Conservation (phyloP, 2,888 invertebrate species). For the Hermaeophaga mercurialis region DNA sequence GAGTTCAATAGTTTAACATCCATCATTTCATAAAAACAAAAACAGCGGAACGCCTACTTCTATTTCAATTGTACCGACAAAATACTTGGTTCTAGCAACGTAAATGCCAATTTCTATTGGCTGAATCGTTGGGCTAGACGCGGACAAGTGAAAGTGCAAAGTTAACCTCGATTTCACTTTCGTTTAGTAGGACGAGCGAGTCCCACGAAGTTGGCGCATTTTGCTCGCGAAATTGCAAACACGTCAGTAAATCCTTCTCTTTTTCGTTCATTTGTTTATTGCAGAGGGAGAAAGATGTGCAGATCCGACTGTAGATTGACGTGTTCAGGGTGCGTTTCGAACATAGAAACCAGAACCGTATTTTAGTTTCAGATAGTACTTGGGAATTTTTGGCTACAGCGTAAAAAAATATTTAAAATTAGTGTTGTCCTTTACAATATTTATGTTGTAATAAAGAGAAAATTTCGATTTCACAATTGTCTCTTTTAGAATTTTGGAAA, state of each 20-base stretch:
- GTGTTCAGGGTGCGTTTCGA: no score
- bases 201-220: slow-evolving; percentile 56
- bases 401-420: no score
- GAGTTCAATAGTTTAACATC: slow-evolving; percentile 11
- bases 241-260: slow-evolving; percentile 34
- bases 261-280: slow-evolving; percentile 31
- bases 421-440: no score
- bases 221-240: slow-evolving; percentile 44
- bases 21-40: neutral
- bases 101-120: slow-evolving; percentile 53
- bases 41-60: slow-evolving; percentile 10
- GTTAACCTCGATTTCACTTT: slow-evolving; percentile 61
- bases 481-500: no score
- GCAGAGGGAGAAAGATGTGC: slow-evolving; percentile 21
- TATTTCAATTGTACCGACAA: slow-evolving; percentile 6
- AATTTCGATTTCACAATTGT: no score
- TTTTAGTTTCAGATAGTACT: no score
- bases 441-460: no score
- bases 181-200: slow-evolving; percentile 60
- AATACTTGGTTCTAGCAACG: slow-evolving; percentile 34
- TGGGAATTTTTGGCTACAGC: no score
- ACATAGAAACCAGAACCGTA: no score
- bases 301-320: no score
- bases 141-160: slow-evolving; percentile 60
- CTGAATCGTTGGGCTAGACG: slow-evolving; percentile 56